Percentiles rank a stretch among this genome's conserved stretches.
phyloP scores from a whole-genome alignment of 2,113 vertebrate genomes.

The Ictalurus furcatus region DNA sequence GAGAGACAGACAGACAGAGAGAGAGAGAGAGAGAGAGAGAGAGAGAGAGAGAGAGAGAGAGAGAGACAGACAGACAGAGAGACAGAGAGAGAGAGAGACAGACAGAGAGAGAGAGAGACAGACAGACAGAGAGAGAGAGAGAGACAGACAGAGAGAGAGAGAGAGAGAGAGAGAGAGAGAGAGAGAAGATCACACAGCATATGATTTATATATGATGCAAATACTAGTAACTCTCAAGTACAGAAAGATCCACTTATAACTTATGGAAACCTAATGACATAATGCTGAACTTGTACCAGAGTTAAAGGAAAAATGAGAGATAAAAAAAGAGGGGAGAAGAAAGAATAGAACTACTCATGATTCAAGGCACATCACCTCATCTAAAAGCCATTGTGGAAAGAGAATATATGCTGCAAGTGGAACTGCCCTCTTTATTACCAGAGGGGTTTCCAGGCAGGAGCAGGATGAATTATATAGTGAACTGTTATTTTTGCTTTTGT shows the following conservation, averaged over 20 bases:
- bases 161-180: neutral
- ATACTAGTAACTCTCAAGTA: neutral
- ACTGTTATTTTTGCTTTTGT: neutral
- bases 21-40: neutral
- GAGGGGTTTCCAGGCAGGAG: neutral
- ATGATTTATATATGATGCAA: neutral
- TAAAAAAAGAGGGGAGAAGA: no score
- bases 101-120: no score
- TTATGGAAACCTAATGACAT: neutral
- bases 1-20: neutral
- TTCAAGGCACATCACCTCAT: neutral
- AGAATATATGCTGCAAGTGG: neutral
- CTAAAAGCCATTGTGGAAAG: neutral
- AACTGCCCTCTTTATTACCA: constrained; percentile 14
- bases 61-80: no score
- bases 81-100: no score
- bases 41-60: neutral
- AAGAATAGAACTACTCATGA: neutral
- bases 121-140: no score
- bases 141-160: neutral
- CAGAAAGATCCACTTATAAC: neutral
- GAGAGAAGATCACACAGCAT: neutral
- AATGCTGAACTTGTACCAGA: neutral
- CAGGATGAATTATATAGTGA: neutral
- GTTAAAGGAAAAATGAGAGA: neutral